Base-by-base conservation (phyloP, 2,113 vertebrate species). In the Corythornis cristatus region DNA sequence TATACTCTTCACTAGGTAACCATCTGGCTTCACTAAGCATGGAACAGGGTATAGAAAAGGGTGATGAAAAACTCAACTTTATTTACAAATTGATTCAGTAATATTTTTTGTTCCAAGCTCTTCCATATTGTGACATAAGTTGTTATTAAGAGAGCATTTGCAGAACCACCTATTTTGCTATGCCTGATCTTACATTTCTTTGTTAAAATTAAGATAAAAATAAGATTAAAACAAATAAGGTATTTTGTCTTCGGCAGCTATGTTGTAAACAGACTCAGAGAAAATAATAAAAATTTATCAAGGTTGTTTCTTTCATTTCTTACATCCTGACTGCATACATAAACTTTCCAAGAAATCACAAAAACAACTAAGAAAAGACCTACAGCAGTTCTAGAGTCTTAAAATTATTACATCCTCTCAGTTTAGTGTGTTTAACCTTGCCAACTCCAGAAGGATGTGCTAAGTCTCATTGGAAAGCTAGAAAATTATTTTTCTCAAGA, bases 1-100 rank as follows among this genome's bases (percentile, higher is more conserved):
- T 21, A 7, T 33, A 37, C 2, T 62, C 5, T 46, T 5, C 16
- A 16, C 9, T 50, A 62, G 9, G 12, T 28, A 42, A 19, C 3
- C 1, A 1, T 6, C 8, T 54, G 21, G 11, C 12, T 26, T 70
- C 18, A 26, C 26, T 40, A 40, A 73, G 17, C 4, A 11, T 14
- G 11, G 7, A 18, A 37, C 11, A 70, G 7, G 4, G 6, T 0
- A 5, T 70, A 14, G 15, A 16, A 85, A 40, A 53, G 6, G 1
- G 5, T 70, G 8, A 13, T 65, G 12, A 23, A 51, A 82, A 48
- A 0, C 2, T 62, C 18, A 23, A 3, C 12, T 65, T 8, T 48
- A 8, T 88, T 88, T 86, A 12, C 31, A 70, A 54, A 73, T 8
- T 3, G 57, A 15, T 45, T 87, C 22, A n/a, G 43, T 37, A 84